These are phyloP conservation scores for Varanus salvator DNA, from an alignment of 2,113 vertebrate genomes.

Conservation along the genomic window DNA sequence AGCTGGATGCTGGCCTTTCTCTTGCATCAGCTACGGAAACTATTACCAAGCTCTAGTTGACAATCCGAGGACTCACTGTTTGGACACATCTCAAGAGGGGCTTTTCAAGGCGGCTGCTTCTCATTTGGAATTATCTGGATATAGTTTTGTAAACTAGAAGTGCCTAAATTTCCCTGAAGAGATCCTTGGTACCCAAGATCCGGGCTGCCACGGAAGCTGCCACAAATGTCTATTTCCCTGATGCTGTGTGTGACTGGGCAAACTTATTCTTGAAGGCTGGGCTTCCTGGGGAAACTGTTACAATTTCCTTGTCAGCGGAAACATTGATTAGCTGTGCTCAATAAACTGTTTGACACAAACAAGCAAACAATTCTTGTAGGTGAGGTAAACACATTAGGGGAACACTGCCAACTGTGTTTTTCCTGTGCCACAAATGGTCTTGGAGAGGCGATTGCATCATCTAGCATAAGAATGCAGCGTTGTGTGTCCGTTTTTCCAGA, in stretches of 20 bases:
- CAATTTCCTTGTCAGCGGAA: conserved; percentile 65
- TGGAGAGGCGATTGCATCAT: conserved; percentile 65
- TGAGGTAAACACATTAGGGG: conserved; percentile 68
- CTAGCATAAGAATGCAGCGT: conserved; percentile 54
- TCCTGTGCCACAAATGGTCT: conserved; percentile 52
- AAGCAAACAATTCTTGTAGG: conserved; percentile 62
- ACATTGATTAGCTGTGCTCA: conserved; percentile 70
- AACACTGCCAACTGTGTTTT: conserved; percentile 68
- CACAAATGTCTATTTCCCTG: background rate
- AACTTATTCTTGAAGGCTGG: conserved; percentile 1
- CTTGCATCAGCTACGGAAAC: background rate
- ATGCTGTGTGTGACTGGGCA: background rate
- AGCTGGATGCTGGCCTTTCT: too few relatives aligned
- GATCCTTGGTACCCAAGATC: background rate
- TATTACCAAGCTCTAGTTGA: background rate
- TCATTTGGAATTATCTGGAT: background rate
- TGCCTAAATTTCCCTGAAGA: background rate
- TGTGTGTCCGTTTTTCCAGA: conserved; percentile 49
- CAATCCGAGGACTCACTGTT: background rate
- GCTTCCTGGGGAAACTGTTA: conserved; percentile 63
- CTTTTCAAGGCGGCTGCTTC: background rate
- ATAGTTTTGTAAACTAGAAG: background rate
- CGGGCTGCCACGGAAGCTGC: background rate
- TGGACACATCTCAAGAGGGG: too few relatives aligned
- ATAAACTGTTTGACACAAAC: conserved; percentile 72